Evolutionary conservation across 2,113 vertebrate genomes (phyloP), one percentile per base, ranked within the genome.

Genomic region (Anser brachyrhynchus): DNA sequence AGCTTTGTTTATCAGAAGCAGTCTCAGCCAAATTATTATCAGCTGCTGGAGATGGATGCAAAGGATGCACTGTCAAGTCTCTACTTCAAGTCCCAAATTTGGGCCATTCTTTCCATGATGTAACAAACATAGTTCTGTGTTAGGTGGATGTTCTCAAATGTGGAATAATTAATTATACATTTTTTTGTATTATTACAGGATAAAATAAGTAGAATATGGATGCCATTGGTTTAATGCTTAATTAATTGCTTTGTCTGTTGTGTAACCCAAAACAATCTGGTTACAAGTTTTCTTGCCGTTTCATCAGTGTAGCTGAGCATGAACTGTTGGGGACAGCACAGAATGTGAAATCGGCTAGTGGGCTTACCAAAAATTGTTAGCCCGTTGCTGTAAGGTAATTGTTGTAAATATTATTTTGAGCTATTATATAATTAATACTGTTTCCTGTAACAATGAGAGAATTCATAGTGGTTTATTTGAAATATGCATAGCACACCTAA

Each of bases 21-120:
- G 25, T 51, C 95, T 78, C 46, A 90, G 94, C 91, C 95, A 95
- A 96, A 92, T 95, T 82, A 62, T 91, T 96, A 94, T 95, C 94
- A 97, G 91, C 94, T 97, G 95, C 93, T 91, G n/a, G 84, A 83
- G 87, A 95, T 79, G 91, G 80, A 84, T 93, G 81, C 87, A 93
- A 96, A 97, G 95, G 83, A 89, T 90, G 76, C 59, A 23, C 87
- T 96, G 74, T 96, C 93, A 95, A 66, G 81, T 64, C 59, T 87
- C 77, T 89, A 51, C 75, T 92, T 92, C 25, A 83, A 52, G 85
- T 89, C 92, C 93, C 87, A 93, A 83, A 94, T 77, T 72, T 89
- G 84, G 89, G 61, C 72, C 54, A 12, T 74, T 90, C 78, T 95
- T 97, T 95, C 93, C 94, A 76, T 95, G 81, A 89, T 87, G 84